phyloP scores from a whole-genome alignment of 2,113 vertebrate genomes.

The Aythya baeri region DNA sequence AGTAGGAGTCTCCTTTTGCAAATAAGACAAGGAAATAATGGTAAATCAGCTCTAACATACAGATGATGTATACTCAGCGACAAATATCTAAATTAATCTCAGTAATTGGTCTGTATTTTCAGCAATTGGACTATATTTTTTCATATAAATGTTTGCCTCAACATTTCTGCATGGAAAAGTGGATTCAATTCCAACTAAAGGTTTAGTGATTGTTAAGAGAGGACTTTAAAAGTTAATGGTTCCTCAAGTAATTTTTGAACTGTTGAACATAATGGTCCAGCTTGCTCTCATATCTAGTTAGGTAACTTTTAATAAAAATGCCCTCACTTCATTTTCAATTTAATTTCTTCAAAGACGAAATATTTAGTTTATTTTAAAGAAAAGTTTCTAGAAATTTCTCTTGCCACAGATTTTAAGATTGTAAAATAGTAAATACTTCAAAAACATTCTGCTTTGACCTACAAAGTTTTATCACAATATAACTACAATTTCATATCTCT shows the following conservation, averaged over 20 bases:
- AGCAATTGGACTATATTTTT: constrained; percentile 70
- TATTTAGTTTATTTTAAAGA: background rate
- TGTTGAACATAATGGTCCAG: constrained; percentile 14
- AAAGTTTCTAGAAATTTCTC: constrained; percentile 12
- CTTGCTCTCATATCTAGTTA: background rate
- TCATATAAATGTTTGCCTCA: constrained; percentile 65
- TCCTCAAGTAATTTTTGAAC: constrained; percentile 34
- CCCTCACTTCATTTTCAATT: background rate
- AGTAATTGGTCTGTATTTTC: constrained; percentile 78
- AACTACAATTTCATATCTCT: background rate
- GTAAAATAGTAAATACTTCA: background rate
- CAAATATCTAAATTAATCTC: constrained; percentile 78
- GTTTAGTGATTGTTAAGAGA: constrained; percentile 31
- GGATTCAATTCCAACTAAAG: constrained; percentile 48
- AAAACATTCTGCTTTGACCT: background rate
- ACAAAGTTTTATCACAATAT: background rate
- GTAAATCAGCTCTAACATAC: constrained; percentile 70
- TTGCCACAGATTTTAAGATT: background rate
- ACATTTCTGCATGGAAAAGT: constrained; percentile 45
- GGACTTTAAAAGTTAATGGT: constrained; percentile 62
- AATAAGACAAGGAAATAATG: constrained; percentile 71
- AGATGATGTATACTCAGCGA: constrained; percentile 50
- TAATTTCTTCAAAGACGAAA: background rate
- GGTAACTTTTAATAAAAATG: background rate
- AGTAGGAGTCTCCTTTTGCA: constrained; percentile 75